A percentile compares a stretch with the other conserved stretches of the same genome.
These are phyloP conservation scores for Thryonomys swinderianus DNA, from an alignment of 2,113 vertebrate species.

Conservation along the genomic window DNA sequence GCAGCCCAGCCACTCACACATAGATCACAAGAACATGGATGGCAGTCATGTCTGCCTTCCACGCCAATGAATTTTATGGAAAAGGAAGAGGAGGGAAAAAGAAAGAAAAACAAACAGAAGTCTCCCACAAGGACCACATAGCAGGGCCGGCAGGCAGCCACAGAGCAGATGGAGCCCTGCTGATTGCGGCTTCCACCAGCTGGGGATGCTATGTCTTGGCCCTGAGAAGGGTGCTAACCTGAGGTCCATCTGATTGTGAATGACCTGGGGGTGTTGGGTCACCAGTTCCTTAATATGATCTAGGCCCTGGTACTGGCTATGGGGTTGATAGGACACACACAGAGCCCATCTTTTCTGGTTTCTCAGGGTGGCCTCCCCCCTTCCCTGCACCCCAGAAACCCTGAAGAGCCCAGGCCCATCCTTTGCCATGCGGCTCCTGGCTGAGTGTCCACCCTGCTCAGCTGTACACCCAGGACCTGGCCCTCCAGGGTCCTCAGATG, in stretches of 20 bases:
- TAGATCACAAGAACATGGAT: neutral
- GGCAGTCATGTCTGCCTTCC: neutral
- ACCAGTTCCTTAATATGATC: neutral
- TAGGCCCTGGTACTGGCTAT: neutral
- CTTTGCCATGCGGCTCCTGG: too few relatives aligned
- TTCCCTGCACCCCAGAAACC: neutral
- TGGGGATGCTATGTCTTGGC: neutral
- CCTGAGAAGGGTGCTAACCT: neutral
- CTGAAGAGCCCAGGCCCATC: neutral
- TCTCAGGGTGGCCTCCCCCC: neutral
- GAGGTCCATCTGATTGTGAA: neutral
- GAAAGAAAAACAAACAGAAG: conserved; percentile 57
- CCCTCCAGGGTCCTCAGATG: neutral
- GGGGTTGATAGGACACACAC: neutral
- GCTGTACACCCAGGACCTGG: neutral
- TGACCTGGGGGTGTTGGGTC: neutral
- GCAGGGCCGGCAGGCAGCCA: neutral
- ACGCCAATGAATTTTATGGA: conserved; percentile 32
- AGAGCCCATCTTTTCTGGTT: neutral
- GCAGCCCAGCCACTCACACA: neutral
- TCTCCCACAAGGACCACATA: conserved; percentile 66
- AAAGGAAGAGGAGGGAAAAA: conserved; percentile 39
- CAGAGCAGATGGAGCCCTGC: neutral
- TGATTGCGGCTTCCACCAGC: neutral
- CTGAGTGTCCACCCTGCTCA: neutral